Evolutionary conservation across 2,113 vertebrate species (phyloP), one percentile per base, ranked within the genome.

Genomic region (Sciurus niger): DNA sequence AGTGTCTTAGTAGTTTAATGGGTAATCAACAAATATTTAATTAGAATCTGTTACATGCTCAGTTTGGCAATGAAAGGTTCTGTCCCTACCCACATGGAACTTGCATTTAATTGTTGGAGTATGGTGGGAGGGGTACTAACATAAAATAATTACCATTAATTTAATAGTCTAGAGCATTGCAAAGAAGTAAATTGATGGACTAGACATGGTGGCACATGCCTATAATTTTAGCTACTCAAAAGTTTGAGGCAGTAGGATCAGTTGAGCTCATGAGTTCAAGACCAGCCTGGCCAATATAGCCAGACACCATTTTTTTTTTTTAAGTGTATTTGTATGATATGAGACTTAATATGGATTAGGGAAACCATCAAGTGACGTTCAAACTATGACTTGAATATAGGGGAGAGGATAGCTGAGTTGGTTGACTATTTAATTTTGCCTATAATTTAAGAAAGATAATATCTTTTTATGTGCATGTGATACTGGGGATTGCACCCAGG

Each of bases 61-160:
- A 67, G 63, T 30, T 67, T 22, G 20, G 55, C 55, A 58, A 20
- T 58, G 55, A 55, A 65, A 40, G 20, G 3, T 91, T 28, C n/a
- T 87, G 6, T 70, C 17, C 63, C 55, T 63, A 20, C 9, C 60
- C 40, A 51, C 4, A 1, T 51, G 34, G 70, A 76, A 32, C 43
- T 65, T 85, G 55, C 14, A 32, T 93, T 73, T 58, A 78, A 46
- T 63, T 89, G 43, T 80, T 94, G 46, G 55, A 37, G 68, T 58
- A 7, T 68, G 12, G 34, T 12, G 14, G 92, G 43, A 12, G 18
- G 85, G 60, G 30, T 58, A 48, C 30, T 84, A 65, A 78, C 11
- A 22, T 89, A 53, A 88, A 73, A 55, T 96, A 79, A 79, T 85
- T 79, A 68, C n/a, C 22, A 14, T 83, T 72, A 63, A 70, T 82